Base-by-base conservation (phyloP, 1,140 invertebrate genomes). In the Zaprionus africanus region DNA sequence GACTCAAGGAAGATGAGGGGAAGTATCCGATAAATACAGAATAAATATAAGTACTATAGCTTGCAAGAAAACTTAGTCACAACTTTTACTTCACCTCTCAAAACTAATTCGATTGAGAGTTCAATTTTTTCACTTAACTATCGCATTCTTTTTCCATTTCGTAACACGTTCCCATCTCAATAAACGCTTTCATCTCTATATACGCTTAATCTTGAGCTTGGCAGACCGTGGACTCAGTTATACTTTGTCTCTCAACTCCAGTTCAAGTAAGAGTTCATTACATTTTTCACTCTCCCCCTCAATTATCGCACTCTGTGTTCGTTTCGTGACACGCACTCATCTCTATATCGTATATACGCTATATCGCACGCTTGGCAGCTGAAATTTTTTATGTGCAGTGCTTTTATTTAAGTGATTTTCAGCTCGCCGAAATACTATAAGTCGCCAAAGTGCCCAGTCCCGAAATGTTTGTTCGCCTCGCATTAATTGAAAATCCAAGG, bases 401-500 rank as follows among this genome's bases (percentile, higher is more conserved):
- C 54, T 59, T 86, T 79, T 70, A 71, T 82, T 79, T 73, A 74
- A 77, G 82, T 87, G 72, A 61, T 57, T 66, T 74, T 73, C 75
- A 82, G 72, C 53, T 70, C 72, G 62, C 24, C 9, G 43, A 7
- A 43, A 56, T 34, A 34, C 31, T 11, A 34, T 67, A 75, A 64
- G 56, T 63, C 61, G 64, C 65, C 17, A 79, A 76, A 72, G 57
- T 72, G 82, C 58, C 66, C 46, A 60, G 65, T 82, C 59, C 43
- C 41, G 0, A n/a, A 68, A 51, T 11, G 4, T 70, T 69, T 62
- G 58, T 59, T 63, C 58, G 31, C 28, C 41, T 63, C 34, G 76
- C 76, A 80, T 80, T 76, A 87, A 83, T 78, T 83, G 54, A 81
- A 88, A 76, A 65, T 46, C 70, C 62, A 65, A 60, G 61, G 56